Base-by-base conservation (phyloP, 92 coral and sea anemone species). In the Phenganax stokvisi region DNA sequence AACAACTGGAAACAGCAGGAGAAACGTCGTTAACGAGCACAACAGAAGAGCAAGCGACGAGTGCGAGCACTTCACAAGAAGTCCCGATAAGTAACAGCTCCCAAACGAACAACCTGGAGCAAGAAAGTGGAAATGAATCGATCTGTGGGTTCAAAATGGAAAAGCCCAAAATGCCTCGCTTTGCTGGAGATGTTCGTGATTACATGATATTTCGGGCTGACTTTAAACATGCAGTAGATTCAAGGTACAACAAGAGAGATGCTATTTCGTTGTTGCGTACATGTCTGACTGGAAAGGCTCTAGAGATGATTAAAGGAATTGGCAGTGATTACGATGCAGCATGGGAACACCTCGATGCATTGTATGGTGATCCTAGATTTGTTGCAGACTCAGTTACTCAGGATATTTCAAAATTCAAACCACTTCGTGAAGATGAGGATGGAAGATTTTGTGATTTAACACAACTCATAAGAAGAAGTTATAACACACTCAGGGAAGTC, bases 121-220 rank as follows among this genome's bases (percentile, higher is more conserved):
- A 17, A 15, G 67, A 20, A 15, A 61, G 67, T 15, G 67, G 9
- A 61, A 37, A 37, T 37, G 47, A 37, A 37, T 37, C 47, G 47
- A 61, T 76, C 37, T 87, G 87, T 56, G 64, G 70, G 8, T 85
- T 88, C 57, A 81, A 76, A 57, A 16, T 85, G 1, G 86, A 88
- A 85, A 85, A 85, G 57, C 88, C 88, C 5, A 88, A 85, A 54
- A 37, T 37, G 47, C 47, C 47, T 37, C 47, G 10, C 7, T 80
- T 80, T 61, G 8, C 68, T 25, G 88, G 90, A 56, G 80, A 88
- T 62, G 87, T 84, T 0, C 25, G 87, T n/a, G 87, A 87, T 6
- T 87, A 87, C 29, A 83, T 82, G 47, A 37, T 37, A 37, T 37
- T 37, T 37, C 47, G 47, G 47, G 47, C 47, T 0, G 89, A 83